phyloP scores from a whole-genome alignment of 2,113 vertebrate genomes.

The Myocastor coypus region DNA sequence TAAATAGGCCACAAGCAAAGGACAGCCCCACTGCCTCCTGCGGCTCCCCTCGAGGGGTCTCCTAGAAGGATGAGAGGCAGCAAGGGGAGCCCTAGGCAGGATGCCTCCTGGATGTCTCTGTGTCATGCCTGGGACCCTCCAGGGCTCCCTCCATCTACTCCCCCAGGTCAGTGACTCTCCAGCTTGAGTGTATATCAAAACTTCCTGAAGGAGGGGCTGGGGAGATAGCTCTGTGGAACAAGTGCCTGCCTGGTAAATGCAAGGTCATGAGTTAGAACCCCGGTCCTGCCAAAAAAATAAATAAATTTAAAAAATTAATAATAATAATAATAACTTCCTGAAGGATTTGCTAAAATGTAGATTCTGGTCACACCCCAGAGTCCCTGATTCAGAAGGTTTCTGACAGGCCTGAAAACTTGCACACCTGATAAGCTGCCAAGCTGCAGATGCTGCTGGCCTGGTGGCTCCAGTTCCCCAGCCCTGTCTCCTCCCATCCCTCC shows the following conservation, averaged over 20 bases:
- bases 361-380: neutral
- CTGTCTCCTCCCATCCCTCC: neutral
- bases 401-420: neutral
- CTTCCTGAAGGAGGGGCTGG: neutral
- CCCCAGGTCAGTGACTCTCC: neutral
- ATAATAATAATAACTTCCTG: neutral
- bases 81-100: neutral
- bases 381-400: neutral
- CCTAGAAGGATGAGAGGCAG: neutral
- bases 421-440: neutral
- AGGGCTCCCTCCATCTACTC: rapidly evolving
- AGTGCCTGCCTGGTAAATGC: no score
- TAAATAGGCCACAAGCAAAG: neutral
- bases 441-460: neutral
- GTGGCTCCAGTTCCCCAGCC: neutral
- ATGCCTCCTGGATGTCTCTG: rapidly evolving
- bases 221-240: no score
- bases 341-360: neutral
- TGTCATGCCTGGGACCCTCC: neutral
- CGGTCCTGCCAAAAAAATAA: no score
- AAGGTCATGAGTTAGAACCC: no score
- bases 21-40: neutral
- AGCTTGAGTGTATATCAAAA: neutral
- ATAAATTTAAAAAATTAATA: no score
- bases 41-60: neutral